Conservation (phyloP, 2,113 vertebrate genomes). For the Conger conger region DNA sequence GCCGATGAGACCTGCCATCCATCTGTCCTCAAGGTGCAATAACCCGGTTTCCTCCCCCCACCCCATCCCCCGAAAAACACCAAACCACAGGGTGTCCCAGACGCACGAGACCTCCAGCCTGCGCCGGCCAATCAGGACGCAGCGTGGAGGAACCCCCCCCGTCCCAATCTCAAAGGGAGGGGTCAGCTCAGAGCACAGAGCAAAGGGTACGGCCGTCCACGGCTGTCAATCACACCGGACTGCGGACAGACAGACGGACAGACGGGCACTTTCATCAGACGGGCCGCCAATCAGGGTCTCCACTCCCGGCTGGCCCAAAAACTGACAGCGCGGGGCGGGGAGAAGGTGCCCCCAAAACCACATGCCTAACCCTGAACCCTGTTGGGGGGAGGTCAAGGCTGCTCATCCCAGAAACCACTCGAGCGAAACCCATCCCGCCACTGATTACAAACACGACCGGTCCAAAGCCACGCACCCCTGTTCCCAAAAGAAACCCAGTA, state of each 20-base stretch:
- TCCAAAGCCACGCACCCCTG: neutral
- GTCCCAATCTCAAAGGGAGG: constrained; percentile 14
- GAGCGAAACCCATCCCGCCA: neutral
- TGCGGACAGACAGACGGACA: too few relatives aligned
- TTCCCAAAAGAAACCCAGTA: neutral
- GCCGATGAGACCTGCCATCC: constrained; percentile 63
- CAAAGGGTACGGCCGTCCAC: constrained; percentile 31
- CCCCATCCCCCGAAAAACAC: neutral
- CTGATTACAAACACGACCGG: neutral
- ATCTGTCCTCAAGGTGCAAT: constrained; percentile 66
- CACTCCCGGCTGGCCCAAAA: neutral
- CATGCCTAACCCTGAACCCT: neutral
- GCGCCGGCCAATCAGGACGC: neutral
- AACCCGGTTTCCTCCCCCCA: constrained; percentile 45
- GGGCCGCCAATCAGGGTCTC: constrained; percentile 30
- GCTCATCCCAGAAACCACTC: neutral
- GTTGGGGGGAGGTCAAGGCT: neutral
- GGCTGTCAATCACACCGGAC: constrained; percentile 26
- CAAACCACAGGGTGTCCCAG: neutral
- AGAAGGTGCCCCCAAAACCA: neutral
- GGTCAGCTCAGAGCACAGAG: constrained; percentile 12
- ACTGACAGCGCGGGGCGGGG: constrained; percentile 5
- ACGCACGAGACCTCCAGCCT: constrained; percentile 25
- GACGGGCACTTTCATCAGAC: constrained; percentile 21
- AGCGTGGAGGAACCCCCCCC: constrained; percentile 20